phyloP scores from a whole-genome alignment of 2,113 vertebrate genomes.

The Periophthalmodon schlosseri region DNA sequence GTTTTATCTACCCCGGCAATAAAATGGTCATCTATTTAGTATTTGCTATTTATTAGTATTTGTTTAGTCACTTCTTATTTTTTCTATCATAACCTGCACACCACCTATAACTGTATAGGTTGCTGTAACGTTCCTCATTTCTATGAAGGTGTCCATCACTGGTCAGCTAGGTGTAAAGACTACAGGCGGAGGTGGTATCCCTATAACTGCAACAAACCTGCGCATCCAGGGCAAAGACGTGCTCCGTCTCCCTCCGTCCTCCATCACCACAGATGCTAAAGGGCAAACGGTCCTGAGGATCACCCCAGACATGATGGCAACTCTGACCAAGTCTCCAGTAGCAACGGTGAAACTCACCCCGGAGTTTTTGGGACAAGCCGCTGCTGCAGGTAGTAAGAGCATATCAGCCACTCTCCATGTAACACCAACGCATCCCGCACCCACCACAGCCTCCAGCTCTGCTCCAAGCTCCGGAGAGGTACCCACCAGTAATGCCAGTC shows the following conservation, averaged over 20 bases:
- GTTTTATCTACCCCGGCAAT: no score
- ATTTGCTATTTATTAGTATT: no score
- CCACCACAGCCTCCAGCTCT: slow-evolving; percentile 72
- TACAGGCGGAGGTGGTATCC: slow-evolving; percentile 81
- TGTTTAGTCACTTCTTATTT: no score
- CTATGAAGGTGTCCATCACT: slow-evolving; percentile 88
- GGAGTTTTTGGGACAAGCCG: slow-evolving; percentile 85
- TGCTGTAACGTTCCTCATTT: not conserved
- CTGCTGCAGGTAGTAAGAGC: slow-evolving; percentile 80
- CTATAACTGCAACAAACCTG: slow-evolving; percentile 90
- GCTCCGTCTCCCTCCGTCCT: slow-evolving; percentile 89
- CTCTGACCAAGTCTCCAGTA: slow-evolving; percentile 92
- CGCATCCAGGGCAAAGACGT: slow-evolving; percentile 97
- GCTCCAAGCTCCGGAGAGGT: slow-evolving; percentile 64
- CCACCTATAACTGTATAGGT: no score
- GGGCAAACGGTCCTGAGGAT: slow-evolving; percentile 96
- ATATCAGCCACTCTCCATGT: slow-evolving; percentile 93
- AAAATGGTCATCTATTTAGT: no score
- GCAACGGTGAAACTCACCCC: slow-evolving; percentile 94
- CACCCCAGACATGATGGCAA: slow-evolving; percentile 99
- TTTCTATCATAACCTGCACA: no score
- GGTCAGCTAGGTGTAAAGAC: slow-evolving; percentile 92
- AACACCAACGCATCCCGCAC: slow-evolving; percentile 78
- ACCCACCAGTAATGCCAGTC: slow-evolving; percentile 68
- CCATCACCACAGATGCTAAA: slow-evolving; percentile 95